Percentiles rank a stretch among this genome's conserved stretches.
phyloP scores from a whole-genome alignment of 2,797 vertebrate species.

The Poeciliopsis gracilis region DNA sequence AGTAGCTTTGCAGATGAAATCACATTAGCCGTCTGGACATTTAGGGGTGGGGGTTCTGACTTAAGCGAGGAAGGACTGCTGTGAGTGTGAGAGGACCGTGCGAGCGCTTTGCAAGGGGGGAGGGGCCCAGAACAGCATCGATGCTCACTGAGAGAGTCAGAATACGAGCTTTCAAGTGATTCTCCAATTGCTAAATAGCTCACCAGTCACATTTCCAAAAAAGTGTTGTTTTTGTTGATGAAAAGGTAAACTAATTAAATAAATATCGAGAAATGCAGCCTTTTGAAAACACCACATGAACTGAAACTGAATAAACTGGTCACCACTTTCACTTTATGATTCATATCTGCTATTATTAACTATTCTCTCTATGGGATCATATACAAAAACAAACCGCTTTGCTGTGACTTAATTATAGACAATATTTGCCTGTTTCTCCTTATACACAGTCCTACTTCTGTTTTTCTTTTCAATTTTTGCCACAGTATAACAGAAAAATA shows the following conservation, averaged over 20 bases:
- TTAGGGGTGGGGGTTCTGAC: neutral
- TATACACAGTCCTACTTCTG: constrained; percentile 29
- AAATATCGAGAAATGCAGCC: neutral
- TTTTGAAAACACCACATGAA: neutral
- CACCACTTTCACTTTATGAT: constrained; percentile 14
- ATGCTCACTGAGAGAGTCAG: neutral
- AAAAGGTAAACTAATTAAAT: neutral
- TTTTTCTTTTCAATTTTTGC: constrained; percentile 29
- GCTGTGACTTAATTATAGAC: constrained; percentile 53
- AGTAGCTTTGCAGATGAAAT: neutral
- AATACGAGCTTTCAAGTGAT: neutral
- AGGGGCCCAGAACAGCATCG: neutral
- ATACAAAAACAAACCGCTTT: constrained; percentile 22
- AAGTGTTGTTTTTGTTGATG: neutral
- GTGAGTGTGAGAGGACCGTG: neutral
- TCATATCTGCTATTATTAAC: constrained; percentile 50
- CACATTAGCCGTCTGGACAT: neutral
- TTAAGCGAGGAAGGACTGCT: neutral
- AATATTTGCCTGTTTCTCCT: constrained; percentile 58
- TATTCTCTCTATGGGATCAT: constrained; percentile 52
- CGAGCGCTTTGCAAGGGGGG: neutral
- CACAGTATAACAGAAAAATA: constrained; percentile 33
- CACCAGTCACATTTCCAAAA: neutral
- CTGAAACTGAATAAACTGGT: neutral
- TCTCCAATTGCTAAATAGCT: neutral